Evolutionary conservation across 2,113 vertebrate genomes (phyloP).

Genomic region (Cavia aperea): DNA sequence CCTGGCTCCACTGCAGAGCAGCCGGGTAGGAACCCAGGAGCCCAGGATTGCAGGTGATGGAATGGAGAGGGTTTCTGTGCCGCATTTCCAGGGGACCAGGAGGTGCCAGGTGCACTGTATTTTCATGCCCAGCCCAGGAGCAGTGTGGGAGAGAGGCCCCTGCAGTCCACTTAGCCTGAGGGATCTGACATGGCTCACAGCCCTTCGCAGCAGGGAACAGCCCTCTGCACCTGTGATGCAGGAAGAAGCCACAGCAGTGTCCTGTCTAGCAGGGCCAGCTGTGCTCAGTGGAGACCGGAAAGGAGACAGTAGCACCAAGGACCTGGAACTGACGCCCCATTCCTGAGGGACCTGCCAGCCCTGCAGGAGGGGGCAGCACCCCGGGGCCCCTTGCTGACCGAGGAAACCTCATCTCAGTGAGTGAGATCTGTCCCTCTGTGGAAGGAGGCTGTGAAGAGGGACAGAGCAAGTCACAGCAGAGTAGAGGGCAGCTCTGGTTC

Average conservation of each 20-base stretch:
- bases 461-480: background rate
- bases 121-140: too few species aligned
- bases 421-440: fast-evolving
- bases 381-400: background rate
- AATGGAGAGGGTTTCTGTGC: fast-evolving
- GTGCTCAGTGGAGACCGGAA: background rate
- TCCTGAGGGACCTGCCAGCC: background rate
- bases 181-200: fast-evolving
- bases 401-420: background rate
- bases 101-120: fast-evolving
- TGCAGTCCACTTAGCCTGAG: fast-evolving
- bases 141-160: fast-evolving
- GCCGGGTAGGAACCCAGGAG: fast-evolving
- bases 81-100: fast-evolving
- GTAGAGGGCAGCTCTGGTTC: background rate
- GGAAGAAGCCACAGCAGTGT: fast-evolving
- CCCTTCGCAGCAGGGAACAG: fast-evolving
- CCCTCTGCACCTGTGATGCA: fast-evolving
- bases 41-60: background rate
- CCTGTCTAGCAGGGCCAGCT: fast-evolving
- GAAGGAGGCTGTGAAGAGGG: background rate
- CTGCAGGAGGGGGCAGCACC: background rate
- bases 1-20: background rate
- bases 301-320: fast-evolving
- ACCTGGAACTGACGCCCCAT: background rate